Conservation (phyloP, 2,113 vertebrate genomes). For the Scytalopus superciliaris region DNA sequence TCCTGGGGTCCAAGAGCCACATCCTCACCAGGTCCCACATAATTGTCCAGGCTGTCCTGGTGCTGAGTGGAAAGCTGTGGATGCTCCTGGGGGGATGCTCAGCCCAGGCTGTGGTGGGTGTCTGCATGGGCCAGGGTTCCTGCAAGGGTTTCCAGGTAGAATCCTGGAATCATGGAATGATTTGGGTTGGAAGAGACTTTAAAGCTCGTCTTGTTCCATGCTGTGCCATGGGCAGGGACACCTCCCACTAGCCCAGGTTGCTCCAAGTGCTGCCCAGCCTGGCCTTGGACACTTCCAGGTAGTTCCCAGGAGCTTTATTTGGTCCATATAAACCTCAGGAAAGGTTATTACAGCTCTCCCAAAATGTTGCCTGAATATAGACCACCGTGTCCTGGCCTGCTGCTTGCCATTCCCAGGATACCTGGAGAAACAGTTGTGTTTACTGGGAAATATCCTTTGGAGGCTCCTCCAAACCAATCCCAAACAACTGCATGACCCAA, state of each 20-base stretch:
- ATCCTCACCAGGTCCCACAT: not conserved
- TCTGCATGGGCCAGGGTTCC: accelerated
- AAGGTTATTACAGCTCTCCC: not conserved
- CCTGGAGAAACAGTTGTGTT: not conserved
- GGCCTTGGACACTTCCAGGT: not conserved
- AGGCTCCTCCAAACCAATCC: not conserved
- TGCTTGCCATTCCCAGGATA: accelerated
- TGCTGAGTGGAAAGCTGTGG: not conserved
- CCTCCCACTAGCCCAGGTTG: accelerated
- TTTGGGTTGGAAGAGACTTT: not conserved
- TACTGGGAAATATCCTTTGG: not conserved
- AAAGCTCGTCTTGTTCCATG: not conserved
- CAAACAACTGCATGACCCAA: not conserved
- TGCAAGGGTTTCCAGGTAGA: not conserved
- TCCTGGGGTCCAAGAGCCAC: not conserved
- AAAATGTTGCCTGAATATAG: accelerated
- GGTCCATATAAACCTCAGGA: not conserved
- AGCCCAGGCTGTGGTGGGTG: not conserved
- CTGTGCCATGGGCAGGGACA: not conserved
- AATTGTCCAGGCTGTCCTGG: not conserved
- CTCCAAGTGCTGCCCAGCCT: accelerated
- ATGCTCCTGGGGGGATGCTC: not conserved
- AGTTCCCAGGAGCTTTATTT: not conserved
- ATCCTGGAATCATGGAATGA: not conserved
- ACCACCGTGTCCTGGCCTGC: accelerated